Percentiles rank a stretch among this genome's conserved stretches.
Evolutionary conservation across 2,888 invertebrate species (phyloP).

Genomic region (Carcina quercana): DNA sequence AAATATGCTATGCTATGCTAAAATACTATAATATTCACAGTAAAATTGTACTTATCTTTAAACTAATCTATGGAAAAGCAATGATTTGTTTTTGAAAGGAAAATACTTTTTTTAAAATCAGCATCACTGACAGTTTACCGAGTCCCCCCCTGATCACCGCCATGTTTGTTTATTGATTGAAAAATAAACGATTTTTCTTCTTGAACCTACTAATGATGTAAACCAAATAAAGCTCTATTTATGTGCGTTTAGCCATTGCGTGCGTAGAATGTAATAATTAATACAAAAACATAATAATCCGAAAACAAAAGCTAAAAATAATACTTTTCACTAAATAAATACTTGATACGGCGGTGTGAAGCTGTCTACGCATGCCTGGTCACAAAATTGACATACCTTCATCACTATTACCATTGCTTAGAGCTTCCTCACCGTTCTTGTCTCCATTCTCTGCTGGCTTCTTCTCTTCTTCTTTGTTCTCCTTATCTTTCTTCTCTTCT

Average conservation of each 20-base stretch:
- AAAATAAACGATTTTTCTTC: too few relatives aligned
- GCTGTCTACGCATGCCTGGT: conserved; percentile 51
- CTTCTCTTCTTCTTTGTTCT: conserved; percentile 71
- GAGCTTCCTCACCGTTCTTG: conserved; percentile 67
- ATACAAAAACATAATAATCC: background rate
- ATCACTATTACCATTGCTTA: conserved; percentile 72
- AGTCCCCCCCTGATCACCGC: too few relatives aligned
- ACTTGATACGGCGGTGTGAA: conserved; percentile 29
- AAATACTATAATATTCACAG: too few relatives aligned
- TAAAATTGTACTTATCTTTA: too few relatives aligned
- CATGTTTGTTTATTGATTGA: too few relatives aligned
- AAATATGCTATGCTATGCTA: too few relatives aligned
- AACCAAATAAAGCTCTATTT: background rate
- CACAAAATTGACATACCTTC: conserved; percentile 65
- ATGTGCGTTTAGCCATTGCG: conserved; percentile 54
- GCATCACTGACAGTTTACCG: too few relatives aligned
- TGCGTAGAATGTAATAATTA: conserved; percentile 39
- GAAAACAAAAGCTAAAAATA: conserved; percentile 29
- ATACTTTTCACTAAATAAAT: conserved; percentile 9
- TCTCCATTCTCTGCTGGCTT: conserved; percentile 63
- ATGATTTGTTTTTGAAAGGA: too few relatives aligned
- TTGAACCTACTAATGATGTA: too few relatives aligned
- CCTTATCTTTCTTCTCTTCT: conserved; percentile 79
- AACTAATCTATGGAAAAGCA: too few relatives aligned
- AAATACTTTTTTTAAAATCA: too few relatives aligned